These are phyloP conservation scores for Ceratosolen fusciceps DNA, from an alignment of 1,140 invertebrate genomes.

Conservation along the genomic window DNA sequence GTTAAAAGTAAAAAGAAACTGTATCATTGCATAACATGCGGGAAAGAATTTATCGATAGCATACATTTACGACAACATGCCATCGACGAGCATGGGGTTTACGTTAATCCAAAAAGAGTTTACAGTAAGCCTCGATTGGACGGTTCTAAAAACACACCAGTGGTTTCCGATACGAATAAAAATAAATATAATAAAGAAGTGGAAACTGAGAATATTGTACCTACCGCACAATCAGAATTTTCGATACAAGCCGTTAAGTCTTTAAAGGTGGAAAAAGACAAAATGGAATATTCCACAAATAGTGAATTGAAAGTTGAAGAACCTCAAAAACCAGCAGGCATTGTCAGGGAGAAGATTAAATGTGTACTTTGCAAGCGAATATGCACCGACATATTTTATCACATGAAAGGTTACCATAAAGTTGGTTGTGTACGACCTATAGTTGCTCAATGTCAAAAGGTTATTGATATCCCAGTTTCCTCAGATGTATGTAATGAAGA, in stretches of 20 bases:
- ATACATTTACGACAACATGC: slow-evolving; percentile 56
- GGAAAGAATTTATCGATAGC: slow-evolving; percentile 57
- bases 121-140: slow-evolving; percentile 25
- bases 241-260: background rate
- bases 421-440: slow-evolving; percentile 53
- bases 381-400: slow-evolving; percentile 58
- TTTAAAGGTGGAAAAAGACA: background rate
- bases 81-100: slow-evolving; percentile 57
- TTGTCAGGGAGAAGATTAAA: slow-evolving; percentile 43
- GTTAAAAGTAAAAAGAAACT: slow-evolving; percentile 56
- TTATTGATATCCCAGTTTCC: slow-evolving; percentile 9
- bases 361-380: slow-evolving; percentile 62
- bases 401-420: slow-evolving; percentile 66
- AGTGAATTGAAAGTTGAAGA: slow-evolving; percentile 23
- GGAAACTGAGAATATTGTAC: slow-evolving; percentile 16
- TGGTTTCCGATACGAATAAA: slow-evolving; percentile 11
- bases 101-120: slow-evolving; percentile 36
- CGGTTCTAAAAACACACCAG: background rate
- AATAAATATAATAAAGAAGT: slow-evolving; percentile 20
- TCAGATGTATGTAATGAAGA: background rate
- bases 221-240: background rate
- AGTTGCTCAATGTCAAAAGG: slow-evolving; percentile 44
- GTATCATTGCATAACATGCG: slow-evolving; percentile 61
- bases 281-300: slow-evolving; percentile 12
- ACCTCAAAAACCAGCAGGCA: background rate